Conservation (phyloP, 2,888 invertebrate species). For the Diaphora mendica region DNA sequence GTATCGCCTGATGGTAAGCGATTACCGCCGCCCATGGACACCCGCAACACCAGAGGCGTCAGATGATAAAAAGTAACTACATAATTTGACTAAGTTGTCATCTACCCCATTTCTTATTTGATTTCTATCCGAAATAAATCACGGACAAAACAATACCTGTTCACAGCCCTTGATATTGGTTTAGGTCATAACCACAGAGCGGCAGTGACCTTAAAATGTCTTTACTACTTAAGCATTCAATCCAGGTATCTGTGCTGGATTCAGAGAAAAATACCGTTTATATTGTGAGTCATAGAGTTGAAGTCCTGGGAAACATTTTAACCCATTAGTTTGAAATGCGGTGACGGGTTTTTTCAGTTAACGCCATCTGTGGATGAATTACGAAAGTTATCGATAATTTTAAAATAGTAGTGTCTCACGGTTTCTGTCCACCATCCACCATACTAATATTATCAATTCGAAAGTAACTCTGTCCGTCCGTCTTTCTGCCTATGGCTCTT, state of each 20-base stretch:
- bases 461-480: too few species aligned
- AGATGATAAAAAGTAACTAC: too few species aligned
- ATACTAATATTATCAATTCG: too few species aligned
- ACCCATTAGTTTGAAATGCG: background rate
- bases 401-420: background rate
- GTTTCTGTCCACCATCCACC: background rate
- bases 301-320: background rate
- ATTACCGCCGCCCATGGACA: too few species aligned
- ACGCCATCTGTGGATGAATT: background rate
- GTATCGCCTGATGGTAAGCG: too few species aligned
- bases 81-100: too few species aligned
- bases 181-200: background rate
- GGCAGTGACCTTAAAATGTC: constrained; percentile 7
- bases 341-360: background rate
- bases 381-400: background rate
- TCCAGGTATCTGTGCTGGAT: background rate
- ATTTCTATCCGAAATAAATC: background rate
- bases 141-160: background rate
- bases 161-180: background rate
- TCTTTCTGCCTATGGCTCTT: too few species aligned
- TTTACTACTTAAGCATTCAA: background rate
- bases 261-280: constrained; percentile 6
- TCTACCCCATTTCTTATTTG: too few species aligned
- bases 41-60: too few species aligned
- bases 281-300: background rate